Evolutionary conservation across 2,797 vertebrate species (phyloP).

Genomic region (Melopsittacus undulatus): DNA sequence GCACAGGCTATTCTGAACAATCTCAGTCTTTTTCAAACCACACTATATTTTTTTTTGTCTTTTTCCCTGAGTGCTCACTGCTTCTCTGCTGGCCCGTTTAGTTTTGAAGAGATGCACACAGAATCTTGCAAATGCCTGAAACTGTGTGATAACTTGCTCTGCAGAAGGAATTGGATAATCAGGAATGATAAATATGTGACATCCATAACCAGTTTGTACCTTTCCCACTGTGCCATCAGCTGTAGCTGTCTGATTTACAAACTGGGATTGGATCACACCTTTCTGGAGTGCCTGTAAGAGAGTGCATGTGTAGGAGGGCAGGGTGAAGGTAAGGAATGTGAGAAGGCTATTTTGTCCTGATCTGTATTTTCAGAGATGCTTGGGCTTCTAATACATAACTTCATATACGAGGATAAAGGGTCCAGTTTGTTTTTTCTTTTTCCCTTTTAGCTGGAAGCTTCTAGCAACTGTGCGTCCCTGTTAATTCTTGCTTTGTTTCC

Average conservation of each 20-base stretch:
- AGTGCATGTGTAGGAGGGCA: not conserved
- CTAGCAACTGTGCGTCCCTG: not conserved
- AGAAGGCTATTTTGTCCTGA: not conserved
- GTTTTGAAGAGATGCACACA: not conserved
- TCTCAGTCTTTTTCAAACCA: not conserved
- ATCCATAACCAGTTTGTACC: not conserved
- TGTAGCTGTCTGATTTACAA: not conserved
- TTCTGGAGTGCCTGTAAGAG: not conserved
- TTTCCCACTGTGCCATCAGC: not conserved
- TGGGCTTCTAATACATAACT: not conserved
- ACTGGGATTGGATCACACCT: not conserved
- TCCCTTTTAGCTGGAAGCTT: not conserved
- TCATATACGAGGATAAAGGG: not conserved
- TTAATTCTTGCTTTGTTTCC: not conserved
- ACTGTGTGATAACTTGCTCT: not conserved
- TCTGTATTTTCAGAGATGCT: not conserved
- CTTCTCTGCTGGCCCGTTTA: not conserved
- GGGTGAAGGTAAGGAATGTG: not conserved
- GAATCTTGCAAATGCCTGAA: not conserved
- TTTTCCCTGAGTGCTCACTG: not conserved
- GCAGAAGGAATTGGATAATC: not conserved
- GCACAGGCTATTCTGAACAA: not conserved
- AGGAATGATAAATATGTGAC: not conserved
- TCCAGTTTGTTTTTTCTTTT: not conserved
- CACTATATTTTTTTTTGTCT: rapidly evolving